These are phyloP conservation scores for Sphaerophoria rueppellii DNA, from an alignment of 2,888 invertebrate species.

Conservation along the genomic window DNA sequence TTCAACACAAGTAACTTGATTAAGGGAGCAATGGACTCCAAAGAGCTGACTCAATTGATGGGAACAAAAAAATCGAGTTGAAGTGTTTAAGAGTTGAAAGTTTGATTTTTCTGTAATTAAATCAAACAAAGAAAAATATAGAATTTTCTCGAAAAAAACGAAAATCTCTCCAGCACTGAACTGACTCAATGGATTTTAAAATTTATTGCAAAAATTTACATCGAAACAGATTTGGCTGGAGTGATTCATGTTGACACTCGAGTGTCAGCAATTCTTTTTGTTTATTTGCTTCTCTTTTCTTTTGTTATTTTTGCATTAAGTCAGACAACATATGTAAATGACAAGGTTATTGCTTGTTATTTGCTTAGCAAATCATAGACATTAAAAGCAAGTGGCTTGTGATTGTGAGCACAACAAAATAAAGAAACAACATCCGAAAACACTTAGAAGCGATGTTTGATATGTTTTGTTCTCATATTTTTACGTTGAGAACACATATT, in stretches of 20 bases:
- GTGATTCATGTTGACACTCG: conserved; percentile 38
- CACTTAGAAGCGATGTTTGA: no score
- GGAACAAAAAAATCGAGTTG: conserved; percentile 12
- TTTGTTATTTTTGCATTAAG: neutral
- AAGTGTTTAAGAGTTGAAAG: conserved; percentile 23
- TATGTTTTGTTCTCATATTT: no score
- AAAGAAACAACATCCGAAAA: no score
- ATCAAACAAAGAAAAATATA: conserved; percentile 5
- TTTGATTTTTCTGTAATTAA: conserved; percentile 38
- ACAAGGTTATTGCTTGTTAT: conserved; percentile 44
- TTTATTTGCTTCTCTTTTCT: conserved; percentile 5
- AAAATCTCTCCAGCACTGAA: neutral
- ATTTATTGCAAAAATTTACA: conserved; percentile 29
- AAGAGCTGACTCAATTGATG: conserved; percentile 44
- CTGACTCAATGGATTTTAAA: conserved; percentile 25
- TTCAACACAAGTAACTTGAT: neutral
- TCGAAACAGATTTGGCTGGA: neutral
- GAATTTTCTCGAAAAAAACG: neutral
- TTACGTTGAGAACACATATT: no score
- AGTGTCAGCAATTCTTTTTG: neutral
- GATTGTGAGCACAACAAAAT: no score
- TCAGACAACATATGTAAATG: conserved; percentile 47
- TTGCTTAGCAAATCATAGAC: no score
- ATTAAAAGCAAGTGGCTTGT: no score
- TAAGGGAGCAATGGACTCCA: conserved; percentile 61